phyloP scores from a whole-genome alignment of 2,797 vertebrate species.

The Ciconia nigra region DNA sequence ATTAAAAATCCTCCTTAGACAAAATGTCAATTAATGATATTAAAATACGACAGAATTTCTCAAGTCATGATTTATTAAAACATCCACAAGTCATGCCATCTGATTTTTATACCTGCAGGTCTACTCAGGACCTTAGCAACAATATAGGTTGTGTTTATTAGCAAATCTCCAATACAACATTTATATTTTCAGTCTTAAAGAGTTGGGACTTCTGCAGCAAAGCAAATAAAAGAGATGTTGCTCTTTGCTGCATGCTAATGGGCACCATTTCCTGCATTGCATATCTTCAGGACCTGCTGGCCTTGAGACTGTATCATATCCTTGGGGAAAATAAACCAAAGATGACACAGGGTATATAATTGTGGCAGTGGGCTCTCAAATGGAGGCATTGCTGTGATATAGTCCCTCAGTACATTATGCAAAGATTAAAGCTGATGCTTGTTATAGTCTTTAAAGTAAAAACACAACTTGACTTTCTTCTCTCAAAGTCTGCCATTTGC shows the following conservation, averaged over 20 bases:
- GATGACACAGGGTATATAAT: not conserved
- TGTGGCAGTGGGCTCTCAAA: not conserved
- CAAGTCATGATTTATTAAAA: slow-evolving; percentile 35
- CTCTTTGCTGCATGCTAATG: slow-evolving; percentile 9
- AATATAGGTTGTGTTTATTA: not conserved
- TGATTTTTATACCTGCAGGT: slow-evolving; percentile 30
- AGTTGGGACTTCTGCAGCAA: slow-evolving; percentile 13
- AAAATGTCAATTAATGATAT: slow-evolving; percentile 18
- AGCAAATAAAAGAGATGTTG: not conserved
- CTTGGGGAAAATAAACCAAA: slow-evolving; percentile 14
- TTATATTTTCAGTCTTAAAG: not conserved
- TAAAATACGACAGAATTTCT: not conserved
- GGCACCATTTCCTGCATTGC: slow-evolving; percentile 16
- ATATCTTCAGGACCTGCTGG: slow-evolving; percentile 3
- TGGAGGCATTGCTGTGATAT: not conserved
- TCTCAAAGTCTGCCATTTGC: not conserved
- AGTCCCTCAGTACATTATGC: not conserved
- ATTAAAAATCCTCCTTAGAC: slow-evolving; percentile 25
- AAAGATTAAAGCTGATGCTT: not conserved
- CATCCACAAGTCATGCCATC: not conserved
- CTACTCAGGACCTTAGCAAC: not conserved
- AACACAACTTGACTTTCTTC: not conserved
- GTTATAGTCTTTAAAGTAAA: slow-evolving; percentile 16
- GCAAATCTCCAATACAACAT: not conserved
- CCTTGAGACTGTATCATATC: not conserved